phyloP scores from a whole-genome alignment of 30 jellyfish, hydroid and myxozoan species.

The Euphysa ruthae region DNA sequence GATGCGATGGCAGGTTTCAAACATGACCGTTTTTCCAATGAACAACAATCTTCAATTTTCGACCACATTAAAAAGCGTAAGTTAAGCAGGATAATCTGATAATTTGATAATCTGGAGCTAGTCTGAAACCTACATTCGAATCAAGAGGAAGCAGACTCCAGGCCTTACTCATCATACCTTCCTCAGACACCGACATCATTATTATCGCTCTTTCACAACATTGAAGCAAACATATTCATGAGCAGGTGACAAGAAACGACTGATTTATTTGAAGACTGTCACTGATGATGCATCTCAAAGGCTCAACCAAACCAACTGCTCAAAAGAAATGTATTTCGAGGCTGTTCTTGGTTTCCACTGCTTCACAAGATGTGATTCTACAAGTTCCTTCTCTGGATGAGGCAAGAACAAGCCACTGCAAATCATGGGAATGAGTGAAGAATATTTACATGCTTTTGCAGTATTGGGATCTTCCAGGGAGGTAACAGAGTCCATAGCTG shows the following conservation, averaged over 20 bases:
- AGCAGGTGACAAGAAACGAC: neutral
- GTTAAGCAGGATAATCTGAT: neutral
- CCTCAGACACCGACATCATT: too few relatives aligned
- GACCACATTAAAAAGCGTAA: neutral
- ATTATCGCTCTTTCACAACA: too few relatives aligned
- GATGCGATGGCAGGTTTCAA: neutral
- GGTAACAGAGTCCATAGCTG: neutral
- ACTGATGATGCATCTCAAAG: neutral
- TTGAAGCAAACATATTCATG: too few relatives aligned
- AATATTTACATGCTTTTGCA: neutral
- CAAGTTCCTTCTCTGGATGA: conserved; percentile 1
- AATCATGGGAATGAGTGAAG: neutral
- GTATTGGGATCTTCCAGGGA: neutral
- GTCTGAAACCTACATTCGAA: too few relatives aligned
- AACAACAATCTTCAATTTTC: neutral
- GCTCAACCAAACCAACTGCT: neutral
- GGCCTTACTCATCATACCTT: too few relatives aligned
- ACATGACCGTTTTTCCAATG: neutral
- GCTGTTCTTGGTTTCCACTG: too few relatives aligned
- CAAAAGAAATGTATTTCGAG: neutral
- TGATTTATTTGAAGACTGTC: neutral
- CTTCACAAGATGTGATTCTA: neutral
- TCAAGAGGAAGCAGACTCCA: too few relatives aligned
- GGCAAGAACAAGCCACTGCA: conserved; percentile 1
- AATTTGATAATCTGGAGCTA: too few relatives aligned